Base-by-base conservation (phyloP, 2,888 invertebrate genomes). In the Noctua janthe region DNA sequence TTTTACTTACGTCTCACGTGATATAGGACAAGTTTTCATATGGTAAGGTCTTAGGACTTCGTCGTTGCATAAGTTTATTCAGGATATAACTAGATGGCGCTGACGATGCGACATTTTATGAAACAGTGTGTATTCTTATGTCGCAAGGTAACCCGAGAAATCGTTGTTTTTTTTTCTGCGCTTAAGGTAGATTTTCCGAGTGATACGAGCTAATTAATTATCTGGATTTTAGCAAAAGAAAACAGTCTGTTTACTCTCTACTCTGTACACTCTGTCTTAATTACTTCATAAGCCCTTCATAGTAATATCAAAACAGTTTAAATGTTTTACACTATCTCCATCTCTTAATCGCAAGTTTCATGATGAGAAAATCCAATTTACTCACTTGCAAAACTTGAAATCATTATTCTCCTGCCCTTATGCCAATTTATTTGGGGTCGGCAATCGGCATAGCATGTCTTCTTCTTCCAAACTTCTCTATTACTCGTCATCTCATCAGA, bases 81-180 rank as follows among this genome's bases (percentile, higher is more conserved):
- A 29, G 17, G 35, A 62, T 20, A 35, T 5, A 20, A 49, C n/a
- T 82, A 81, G 67, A 83, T 83, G 84, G 78, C 20, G 84, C 51
- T 83, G 56, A 23, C 6, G 13, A 51, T 80, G 83, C 66, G 83
- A 67, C 66, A 83, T 23, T 66, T 15, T 76, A n/a, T 67, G 1
- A n/a, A 43, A 49, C 29, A 29, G 29, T 7, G 29, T 7, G 7
- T n/a, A 29, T 66, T 39, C 2, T 43, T 7, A 43, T 23, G 23
- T 43, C 67, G 5, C 23, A 43, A 2, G 23, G 23, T 43, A 43
- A 39, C 11, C 7, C 11, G 20, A 17, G 8, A 8, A 35, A 20
- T 0, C 54, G 54, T 17, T 20, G 2, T 15, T 35, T 64, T 17
- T 17, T 35, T 39, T 39, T 39, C 35, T 64, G 17, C 29, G 62